These are phyloP conservation scores for Nansenia antarctica DNA, from an alignment of 2,113 vertebrate species.

Conservation along the genomic window DNA sequence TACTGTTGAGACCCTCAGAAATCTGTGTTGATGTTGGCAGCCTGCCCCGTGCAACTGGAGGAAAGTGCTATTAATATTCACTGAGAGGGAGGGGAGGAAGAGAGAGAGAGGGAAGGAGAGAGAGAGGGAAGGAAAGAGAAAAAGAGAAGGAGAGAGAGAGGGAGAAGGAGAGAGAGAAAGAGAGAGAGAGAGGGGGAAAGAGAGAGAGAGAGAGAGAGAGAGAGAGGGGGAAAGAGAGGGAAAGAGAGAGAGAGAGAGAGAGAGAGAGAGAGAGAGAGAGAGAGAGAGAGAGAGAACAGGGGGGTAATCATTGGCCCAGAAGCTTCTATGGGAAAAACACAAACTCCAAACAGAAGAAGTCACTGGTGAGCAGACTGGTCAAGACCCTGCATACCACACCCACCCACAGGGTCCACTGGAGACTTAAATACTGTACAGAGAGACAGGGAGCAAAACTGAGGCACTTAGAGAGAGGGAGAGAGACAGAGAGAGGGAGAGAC, in stretches of 20 bases:
- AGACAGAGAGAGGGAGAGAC: not conserved
- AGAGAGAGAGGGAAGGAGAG: constrained; percentile 7
- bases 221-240: not conserved
- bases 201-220: no score
- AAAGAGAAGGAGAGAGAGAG: constrained; percentile 9
- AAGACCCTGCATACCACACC: constrained; percentile 62
- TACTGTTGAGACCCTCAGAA: constrained; percentile 36
- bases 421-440: constrained; percentile 2
- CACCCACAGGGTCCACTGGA: constrained; percentile 33
- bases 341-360: constrained; percentile 66
- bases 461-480: not conserved
- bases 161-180: constrained; percentile 10
- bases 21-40: constrained; percentile 59
- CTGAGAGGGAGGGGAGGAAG: not conserved
- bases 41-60: constrained; percentile 43
- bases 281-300: constrained; percentile 5
- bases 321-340: constrained; percentile 75
- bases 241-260: constrained; percentile 14
- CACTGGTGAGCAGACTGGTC: constrained; percentile 61
- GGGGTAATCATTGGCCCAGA: constrained; percentile 35
- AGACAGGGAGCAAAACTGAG: not conserved
- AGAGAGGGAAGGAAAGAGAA: not conserved
- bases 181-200: constrained; percentile 8
- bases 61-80: constrained; percentile 50
- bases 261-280: not conserved